Evolutionary conservation across 2,797 vertebrate genomes (phyloP).

Genomic region (Neoniphon sammara): DNA sequence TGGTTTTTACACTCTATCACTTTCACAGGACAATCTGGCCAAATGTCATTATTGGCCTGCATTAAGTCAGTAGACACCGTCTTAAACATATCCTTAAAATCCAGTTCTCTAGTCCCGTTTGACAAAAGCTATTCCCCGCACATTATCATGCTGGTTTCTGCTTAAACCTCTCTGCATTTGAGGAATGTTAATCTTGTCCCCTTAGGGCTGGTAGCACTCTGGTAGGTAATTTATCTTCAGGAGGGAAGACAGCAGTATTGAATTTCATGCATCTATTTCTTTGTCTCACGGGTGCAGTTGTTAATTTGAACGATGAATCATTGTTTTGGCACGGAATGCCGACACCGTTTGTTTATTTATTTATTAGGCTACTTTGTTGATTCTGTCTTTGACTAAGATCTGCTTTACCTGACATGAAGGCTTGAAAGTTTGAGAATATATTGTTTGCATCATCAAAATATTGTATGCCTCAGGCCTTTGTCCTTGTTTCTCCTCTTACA

Average conservation of each 20-base stretch:
- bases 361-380: constrained; percentile 6
- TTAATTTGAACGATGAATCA: constrained; percentile 38
- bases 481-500: constrained; percentile 4
- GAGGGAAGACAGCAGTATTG: constrained; percentile 33
- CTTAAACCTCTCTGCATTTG: constrained; percentile 40
- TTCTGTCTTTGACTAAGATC: constrained; percentile 1
- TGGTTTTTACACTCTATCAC: constrained; percentile 15
- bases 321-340: constrained; percentile 22
- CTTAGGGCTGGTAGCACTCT: constrained; percentile 29
- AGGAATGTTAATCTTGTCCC: constrained; percentile 43
- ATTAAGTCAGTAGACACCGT: constrained; percentile 29
- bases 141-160: constrained; percentile 34
- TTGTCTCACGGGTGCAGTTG: constrained; percentile 35
- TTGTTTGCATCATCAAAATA: constrained; percentile 9
- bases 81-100: constrained; percentile 17
- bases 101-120: constrained; percentile 15
- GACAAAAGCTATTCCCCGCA: constrained; percentile 24
- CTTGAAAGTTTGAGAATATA: neutral
- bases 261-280: constrained; percentile 47
- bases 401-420: neutral
- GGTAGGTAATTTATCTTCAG: constrained; percentile 52
- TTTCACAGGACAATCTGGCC: constrained; percentile 12
- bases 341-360: constrained; percentile 11
- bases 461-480: neutral
- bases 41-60: constrained; percentile 11